A percentile compares a stretch with the other conserved stretches of the same genome.
These are phyloP conservation scores for Reticulitermes speratus DNA, from an alignment of 1,140 invertebrate genomes.

Conservation along the genomic window DNA sequence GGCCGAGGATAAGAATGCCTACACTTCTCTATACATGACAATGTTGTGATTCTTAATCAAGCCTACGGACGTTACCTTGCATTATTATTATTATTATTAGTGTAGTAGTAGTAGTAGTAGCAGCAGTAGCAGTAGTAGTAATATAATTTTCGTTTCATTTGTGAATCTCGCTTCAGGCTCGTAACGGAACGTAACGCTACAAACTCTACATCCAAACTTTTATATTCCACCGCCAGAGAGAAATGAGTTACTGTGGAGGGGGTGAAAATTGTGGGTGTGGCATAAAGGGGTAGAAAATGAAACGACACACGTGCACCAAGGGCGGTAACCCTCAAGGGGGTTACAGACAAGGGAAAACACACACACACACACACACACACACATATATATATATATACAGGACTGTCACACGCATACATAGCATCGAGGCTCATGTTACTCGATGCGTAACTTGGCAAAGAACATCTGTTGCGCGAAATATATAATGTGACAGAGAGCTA, in stretches of 20 bases:
- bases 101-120: neutral
- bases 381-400: neutral
- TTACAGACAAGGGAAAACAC: neutral
- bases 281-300: neutral
- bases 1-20: too few species aligned
- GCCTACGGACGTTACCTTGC: too few species aligned
- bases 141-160: neutral
- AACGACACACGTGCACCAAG: neutral
- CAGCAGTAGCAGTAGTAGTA: neutral
- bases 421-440: neutral
- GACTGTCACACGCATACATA: neutral
- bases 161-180: neutral
- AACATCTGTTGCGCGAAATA: neutral
- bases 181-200: too few species aligned
- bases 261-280: constrained; percentile 3
- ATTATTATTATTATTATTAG: too few species aligned
- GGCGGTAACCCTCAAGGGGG: constrained; percentile 9
- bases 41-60: too few species aligned
- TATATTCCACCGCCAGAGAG: neutral
- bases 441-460: neutral
- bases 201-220: neutral
- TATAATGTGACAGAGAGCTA: too few species aligned
- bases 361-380: too few species aligned
- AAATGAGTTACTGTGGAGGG: neutral
- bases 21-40: too few species aligned